A percentile compares a stretch with the other conserved stretches of the same genome.
Evolutionary conservation across 1,140 invertebrate species (phyloP).

Genomic region (Procambarus clarkii): DNA sequence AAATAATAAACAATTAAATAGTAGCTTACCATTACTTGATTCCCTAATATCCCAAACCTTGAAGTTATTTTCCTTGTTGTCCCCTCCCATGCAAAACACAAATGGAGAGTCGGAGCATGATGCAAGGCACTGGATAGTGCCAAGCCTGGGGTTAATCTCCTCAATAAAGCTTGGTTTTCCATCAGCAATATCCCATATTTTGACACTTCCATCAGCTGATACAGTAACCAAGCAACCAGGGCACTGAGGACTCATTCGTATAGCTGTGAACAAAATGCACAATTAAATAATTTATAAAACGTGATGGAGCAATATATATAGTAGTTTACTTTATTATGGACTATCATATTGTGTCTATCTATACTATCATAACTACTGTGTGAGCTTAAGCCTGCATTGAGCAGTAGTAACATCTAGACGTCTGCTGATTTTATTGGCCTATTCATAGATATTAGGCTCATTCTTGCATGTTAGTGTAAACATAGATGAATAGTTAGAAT

Average conservation of each 20-base stretch:
- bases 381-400: too few relatives aligned
- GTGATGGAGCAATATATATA: too few relatives aligned
- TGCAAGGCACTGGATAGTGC: constrained; percentile 81
- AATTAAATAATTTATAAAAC: background rate
- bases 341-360: too few relatives aligned
- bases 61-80: constrained; percentile 87
- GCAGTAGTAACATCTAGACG: too few relatives aligned
- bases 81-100: constrained; percentile 87
- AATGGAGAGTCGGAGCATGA: constrained; percentile 88
- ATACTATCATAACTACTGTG: too few relatives aligned
- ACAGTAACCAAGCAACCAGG: constrained; percentile 84
- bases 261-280: constrained; percentile 72
- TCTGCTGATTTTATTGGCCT: too few relatives aligned
- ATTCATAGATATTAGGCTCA: too few relatives aligned
- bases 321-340: too few relatives aligned
- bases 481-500: too few relatives aligned
- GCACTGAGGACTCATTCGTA: constrained; percentile 82
- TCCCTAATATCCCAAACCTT: constrained; percentile 85
- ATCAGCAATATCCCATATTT: constrained; percentile 85
- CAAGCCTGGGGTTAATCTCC: constrained; percentile 74
- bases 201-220: constrained; percentile 83
- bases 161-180: constrained; percentile 75
- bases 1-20: too few relatives aligned
- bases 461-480: too few relatives aligned
- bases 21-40: constrained; percentile 81